Evolutionary conservation across 2,797 vertebrate genomes (phyloP).

Genomic region (Mormyrops attenuatus): DNA sequence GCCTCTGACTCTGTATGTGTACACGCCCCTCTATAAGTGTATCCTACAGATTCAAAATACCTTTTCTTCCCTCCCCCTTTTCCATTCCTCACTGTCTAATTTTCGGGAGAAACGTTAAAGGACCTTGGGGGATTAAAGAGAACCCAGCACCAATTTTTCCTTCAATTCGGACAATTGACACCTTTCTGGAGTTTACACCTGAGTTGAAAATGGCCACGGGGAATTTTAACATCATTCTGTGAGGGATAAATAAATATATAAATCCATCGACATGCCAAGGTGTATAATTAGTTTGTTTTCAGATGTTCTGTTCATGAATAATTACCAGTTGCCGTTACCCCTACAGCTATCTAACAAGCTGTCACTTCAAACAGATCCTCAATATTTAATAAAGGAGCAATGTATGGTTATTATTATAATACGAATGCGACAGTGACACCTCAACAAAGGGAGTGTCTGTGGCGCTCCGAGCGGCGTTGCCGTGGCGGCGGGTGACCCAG

Average conservation of each 20-base stretch:
- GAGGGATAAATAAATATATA: constrained; percentile 37
- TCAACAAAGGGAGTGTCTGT: constrained; percentile 40
- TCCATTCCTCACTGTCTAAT: neutral
- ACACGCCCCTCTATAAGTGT: constrained; percentile 12
- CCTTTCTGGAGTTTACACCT: constrained; percentile 57
- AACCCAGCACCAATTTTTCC: constrained; percentile 53
- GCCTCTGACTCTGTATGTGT: neutral
- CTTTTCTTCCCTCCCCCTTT: neutral
- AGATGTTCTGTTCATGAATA: constrained; percentile 79
- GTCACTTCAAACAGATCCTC: constrained; percentile 75
- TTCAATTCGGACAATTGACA: constrained; percentile 63
- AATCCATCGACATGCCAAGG: constrained; percentile 65
- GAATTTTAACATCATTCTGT: constrained; percentile 59
- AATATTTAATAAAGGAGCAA: constrained; percentile 76
- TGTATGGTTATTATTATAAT: constrained; percentile 55
- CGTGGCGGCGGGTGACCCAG: constrained; percentile 19
- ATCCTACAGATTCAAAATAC: neutral
- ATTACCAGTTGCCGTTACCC: constrained; percentile 72
- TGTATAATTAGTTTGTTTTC: constrained; percentile 80
- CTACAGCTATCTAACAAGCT: constrained; percentile 78
- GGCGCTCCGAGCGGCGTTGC: constrained; percentile 20
- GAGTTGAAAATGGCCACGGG: constrained; percentile 65
- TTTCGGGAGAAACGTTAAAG: constrained; percentile 10
- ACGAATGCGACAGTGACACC: constrained; percentile 64
- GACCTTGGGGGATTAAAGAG: constrained; percentile 33